Evolutionary conservation across 2,888 invertebrate genomes (phyloP), one percentile per base, ranked within the genome.

Genomic region (Ypsolopha scabrella): DNA sequence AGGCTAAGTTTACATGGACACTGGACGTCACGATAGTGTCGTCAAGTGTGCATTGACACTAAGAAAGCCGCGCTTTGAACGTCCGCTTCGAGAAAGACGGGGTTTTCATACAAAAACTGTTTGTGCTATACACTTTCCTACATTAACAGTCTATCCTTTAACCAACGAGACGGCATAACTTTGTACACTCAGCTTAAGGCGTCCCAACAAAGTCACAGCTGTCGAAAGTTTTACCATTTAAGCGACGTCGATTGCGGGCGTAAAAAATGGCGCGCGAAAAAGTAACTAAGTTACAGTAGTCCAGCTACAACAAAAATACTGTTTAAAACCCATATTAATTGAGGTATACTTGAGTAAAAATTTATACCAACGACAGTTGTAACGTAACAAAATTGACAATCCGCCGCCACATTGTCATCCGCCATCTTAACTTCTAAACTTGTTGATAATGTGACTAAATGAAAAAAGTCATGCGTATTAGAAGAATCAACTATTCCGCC

Each of bases 101-200:
- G 24, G 24, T 24, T 24, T 24, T 24, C 24, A 24, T 24, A 24
- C 24, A 24, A 24, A 24, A 24, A 24, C 24, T 24, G 51, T 64
- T 74, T 73, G 75, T 72, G 75, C 74, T 62, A 48, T 65, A 67
- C 68, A 63, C 64, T 6, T 35, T 35, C 34, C 46, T 45, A 34
- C 45, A 46, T 10, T 68, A 69, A 72, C 73, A 76, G 75, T 76
- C 75, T 76, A 69, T 69, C 63, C 57, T 62, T 67, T 66, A 56
- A 63, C 57, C 58, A 60, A 62, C 58, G 60, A 59, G 63, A 59
- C 60, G 62, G 58, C 60, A 64, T 64, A 62, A 41, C 54, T 56
- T 62, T 62, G 61, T 60, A 63, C 51, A 57, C 54, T 53, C 55
- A 54, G 52, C 52, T 55, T 55, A 53, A 41, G 47, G 44, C 46